A percentile compares a stretch with the other conserved stretches of the same genome.
Evolutionary conservation across 2,113 vertebrate species (phyloP).

Genomic region (Butastur rufipennis): DNA sequence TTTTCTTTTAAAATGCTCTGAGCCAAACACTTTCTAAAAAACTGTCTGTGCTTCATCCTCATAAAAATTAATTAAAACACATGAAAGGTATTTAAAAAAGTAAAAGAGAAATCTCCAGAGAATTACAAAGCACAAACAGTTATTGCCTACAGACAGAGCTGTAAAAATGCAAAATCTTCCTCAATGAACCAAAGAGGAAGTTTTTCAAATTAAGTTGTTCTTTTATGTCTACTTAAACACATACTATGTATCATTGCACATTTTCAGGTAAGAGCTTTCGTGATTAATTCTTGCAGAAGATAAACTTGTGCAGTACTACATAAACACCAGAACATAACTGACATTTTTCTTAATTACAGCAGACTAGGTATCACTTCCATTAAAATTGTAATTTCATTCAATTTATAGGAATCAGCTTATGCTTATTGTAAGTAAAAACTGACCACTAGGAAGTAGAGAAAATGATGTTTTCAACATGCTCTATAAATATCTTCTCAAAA

Average conservation of each 20-base stretch:
- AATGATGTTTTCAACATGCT: not conserved
- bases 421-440: not conserved
- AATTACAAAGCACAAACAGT: not conserved
- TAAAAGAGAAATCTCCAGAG: not conserved
- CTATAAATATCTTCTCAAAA: not conserved
- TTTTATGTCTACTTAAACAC: not conserved
- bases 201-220: not conserved
- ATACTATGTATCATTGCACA: not conserved
- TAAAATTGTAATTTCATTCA: not conserved
- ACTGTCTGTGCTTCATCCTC: not conserved
- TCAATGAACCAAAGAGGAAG: not conserved
- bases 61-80: conserved; percentile 11
- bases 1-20: not conserved
- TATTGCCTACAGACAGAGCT: not conserved
- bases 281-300: not conserved
- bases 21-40: not conserved
- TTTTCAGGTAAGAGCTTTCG: not conserved
- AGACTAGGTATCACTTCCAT: not conserved
- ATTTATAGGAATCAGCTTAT: not conserved
- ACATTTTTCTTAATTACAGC: not conserved
- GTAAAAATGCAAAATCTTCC: not conserved
- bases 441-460: not conserved
- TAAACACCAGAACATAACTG: not conserved
- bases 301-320: not conserved
- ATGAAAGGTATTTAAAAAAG: not conserved